Evolutionary conservation across 2,113 vertebrate species (phyloP).

Genomic region (Dipodomys spectabilis): DNA sequence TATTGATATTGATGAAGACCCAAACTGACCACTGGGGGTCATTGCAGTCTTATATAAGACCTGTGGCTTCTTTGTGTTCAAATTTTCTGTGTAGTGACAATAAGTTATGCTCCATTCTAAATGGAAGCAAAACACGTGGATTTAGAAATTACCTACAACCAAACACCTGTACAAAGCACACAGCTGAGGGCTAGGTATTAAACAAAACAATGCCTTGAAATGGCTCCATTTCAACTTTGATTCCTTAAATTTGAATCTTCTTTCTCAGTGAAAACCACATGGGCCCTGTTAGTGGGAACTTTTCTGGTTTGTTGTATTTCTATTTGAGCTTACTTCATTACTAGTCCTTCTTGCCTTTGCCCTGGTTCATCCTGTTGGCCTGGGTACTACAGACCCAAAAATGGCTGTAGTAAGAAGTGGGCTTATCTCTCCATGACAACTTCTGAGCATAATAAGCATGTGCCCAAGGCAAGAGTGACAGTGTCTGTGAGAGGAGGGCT

Average conservation of each 20-base stretch:
- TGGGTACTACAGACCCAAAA: background rate
- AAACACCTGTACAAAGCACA: background rate
- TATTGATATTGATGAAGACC: background rate
- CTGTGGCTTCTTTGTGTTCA: background rate
- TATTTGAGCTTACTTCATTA: constrained; percentile 15
- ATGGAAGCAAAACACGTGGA: background rate
- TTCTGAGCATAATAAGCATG: constrained; percentile 38
- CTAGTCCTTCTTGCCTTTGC: background rate
- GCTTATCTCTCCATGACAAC: constrained; percentile 32
- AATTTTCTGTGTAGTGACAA: background rate
- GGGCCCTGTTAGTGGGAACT: background rate
- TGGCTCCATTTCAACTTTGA: background rate
- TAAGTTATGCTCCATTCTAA: background rate
- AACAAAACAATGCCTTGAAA: background rate
- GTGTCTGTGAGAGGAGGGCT: background rate
- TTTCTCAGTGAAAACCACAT: background rate
- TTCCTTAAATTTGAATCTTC: background rate
- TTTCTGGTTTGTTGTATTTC: background rate
- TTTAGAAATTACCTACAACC: background rate
- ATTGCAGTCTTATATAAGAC: background rate
- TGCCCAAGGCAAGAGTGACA: constrained; percentile 61
- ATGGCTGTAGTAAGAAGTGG: background rate
- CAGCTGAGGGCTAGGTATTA: background rate
- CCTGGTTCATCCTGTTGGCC: background rate
- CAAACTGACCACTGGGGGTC: constrained; percentile 26